Evolutionary conservation across 2,797 vertebrate genomes (phyloP).

Genomic region (Gila robusta): DNA sequence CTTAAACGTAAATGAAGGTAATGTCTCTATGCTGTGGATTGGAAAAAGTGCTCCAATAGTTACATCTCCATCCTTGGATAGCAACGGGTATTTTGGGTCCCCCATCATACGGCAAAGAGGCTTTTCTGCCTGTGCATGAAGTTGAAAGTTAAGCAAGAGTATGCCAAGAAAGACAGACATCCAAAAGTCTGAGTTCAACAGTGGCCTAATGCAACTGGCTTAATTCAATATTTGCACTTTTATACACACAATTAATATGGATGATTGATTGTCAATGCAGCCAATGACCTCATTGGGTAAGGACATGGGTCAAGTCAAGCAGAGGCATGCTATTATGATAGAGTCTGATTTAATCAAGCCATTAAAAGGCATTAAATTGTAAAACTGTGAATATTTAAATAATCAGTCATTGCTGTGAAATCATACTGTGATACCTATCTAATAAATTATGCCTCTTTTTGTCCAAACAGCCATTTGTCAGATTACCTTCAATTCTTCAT

Average conservation of each 20-base stretch:
- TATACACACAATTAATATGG: conserved; percentile 27
- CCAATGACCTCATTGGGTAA: conserved; percentile 9
- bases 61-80: conserved; percentile 4
- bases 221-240: background rate
- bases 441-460: background rate
- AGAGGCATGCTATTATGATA: background rate
- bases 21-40: conserved; percentile 16
- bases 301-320: background rate
- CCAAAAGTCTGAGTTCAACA: background rate
- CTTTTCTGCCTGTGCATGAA: conserved; percentile 10
- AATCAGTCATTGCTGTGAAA: background rate
- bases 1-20: background rate
- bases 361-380: background rate
- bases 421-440: background rate
- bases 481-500: background rate
- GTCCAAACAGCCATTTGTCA: background rate
- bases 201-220: background rate
- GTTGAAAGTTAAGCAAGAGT: background rate
- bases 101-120: background rate
- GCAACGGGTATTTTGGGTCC: background rate
- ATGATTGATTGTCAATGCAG: conserved; percentile 15
- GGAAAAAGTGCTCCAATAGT: conserved; percentile 21
- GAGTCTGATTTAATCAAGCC: background rate
- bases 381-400: background rate
- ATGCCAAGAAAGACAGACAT: conserved; percentile 9